Base-by-base conservation (phyloP, 2,888 invertebrate species). In the Archaeoteleia sp. region DNA sequence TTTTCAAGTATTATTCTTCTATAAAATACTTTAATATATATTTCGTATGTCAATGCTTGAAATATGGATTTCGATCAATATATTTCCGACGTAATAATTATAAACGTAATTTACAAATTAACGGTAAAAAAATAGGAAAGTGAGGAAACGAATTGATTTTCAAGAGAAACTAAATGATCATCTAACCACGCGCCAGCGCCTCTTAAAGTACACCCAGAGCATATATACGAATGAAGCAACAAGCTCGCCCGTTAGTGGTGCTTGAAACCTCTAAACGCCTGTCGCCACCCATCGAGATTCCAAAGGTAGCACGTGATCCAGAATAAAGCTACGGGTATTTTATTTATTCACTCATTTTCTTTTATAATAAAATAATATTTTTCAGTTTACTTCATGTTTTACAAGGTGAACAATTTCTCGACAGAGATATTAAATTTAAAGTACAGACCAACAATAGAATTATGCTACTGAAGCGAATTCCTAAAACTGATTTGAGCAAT, bases 221-320 rank as follows among this genome's bases (percentile, higher is more conserved):
- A 46, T 55, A 63, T 68, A 63, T 68, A 63, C 54, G 68, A 55
- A 60, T 53, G 63, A 60, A 69, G 68, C 68, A 69, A 69, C 68
- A 69, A 69, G 63, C 68, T 69, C 62, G 62, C 49, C 63, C 54
- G 53, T 58, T 68, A 63, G 68, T 68, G 63, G 63, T 63, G 49
- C 68, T 69, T 58, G 63, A 69, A 68, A 69, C 63, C 63, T 68
- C 63, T 63, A 57, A 68, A 63, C 48, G 63, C 68, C 58, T 68
- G 68, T 69, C 69, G 61, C 48, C 55, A 60, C 63, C 51, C 60
- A 58, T 60, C 54, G 63, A 65, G 65, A 61, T 61, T 69, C 60
- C 65, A 46, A 60, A 45, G 60, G 49, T 25, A 35, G 65, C 48
- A 25, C 61, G 35, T 51, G 45, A 63, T 63, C 54, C 23, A 37